Conservation (phyloP, 2,888 invertebrate species). For the Pterostichus madidus region DNA sequence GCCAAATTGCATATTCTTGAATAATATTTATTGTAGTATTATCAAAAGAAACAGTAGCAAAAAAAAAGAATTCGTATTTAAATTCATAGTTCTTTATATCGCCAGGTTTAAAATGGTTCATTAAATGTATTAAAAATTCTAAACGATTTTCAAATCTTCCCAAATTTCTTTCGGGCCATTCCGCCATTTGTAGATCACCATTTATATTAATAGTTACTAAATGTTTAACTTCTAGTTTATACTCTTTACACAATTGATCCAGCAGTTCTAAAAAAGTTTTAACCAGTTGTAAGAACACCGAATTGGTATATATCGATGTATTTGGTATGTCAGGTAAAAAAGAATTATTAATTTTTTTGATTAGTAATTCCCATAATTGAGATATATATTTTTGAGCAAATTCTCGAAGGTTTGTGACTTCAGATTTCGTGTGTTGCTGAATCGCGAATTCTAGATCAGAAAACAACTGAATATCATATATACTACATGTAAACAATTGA, state of each 20-base stretch:
- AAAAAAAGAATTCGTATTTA: constrained; percentile 2
- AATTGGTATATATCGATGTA: not conserved
- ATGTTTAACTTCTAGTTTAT: not conserved
- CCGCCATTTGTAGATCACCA: not conserved
- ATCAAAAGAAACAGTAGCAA: constrained; percentile 18
- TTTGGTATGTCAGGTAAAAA: not conserved
- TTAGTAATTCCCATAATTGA: not conserved
- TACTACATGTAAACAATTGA: constrained; percentile 9
- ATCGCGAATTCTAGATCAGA: constrained; percentile 9
- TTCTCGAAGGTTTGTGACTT: not conserved
- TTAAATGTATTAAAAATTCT: not conserved
- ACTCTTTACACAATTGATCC: not conserved
- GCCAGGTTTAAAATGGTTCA: constrained; percentile 26
- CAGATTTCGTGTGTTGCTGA: not conserved
- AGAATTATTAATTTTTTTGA: not conserved
- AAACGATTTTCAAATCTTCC: not conserved
- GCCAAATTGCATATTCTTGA: constrained; percentile 9
- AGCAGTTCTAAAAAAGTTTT: constrained; percentile 34
- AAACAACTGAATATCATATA: constrained; percentile 25
- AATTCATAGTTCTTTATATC: not conserved
- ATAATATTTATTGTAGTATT: not conserved
- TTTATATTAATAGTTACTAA: not conserved
- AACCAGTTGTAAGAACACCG: constrained; percentile 10
- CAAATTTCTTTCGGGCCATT: not conserved
- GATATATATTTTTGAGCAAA: constrained; percentile 8